Evolutionary conservation across 37 sponge, comb jelly and placozoan genomes (phyloP), one percentile per base, ranked within the genome.

Genomic region (Theonella swinhoei): DNA sequence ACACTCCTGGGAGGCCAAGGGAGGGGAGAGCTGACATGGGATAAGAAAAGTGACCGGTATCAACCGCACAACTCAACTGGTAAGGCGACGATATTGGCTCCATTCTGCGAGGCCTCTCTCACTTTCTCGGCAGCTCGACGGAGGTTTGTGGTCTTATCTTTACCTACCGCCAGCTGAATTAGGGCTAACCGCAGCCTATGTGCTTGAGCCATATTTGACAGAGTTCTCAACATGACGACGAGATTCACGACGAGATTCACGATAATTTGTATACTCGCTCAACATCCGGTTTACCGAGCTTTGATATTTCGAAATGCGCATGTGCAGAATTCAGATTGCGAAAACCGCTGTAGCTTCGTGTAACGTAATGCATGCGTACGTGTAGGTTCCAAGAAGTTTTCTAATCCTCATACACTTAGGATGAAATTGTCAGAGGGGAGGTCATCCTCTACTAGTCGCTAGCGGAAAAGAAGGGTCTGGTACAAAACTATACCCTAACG

Each of bases 401-500:
- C 61, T 0, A 29, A 34, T 64, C 34, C 22, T 20, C 60, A 42
- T 70, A 4, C 3, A 38, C 67, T 40, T 1, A 19, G 14, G 20
- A 20, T 35, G 28, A 39, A 32, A 39, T 8, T 73, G 26, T 73
- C 87, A 92, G 39, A 76, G 91, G 68, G 85, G 83, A 28, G 94
- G 93, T 37, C 64, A 72, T 32, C 90, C 93, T 54, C 79, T 95
- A 69, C 80, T 86, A 74, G 85, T 92, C 19, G 70, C 88, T 20
- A n/a, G n/a, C 35, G 39, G 22, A 64, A 85, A 17, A 32, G 71
- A 24, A 34, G 32, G 4, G 74, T 80, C 19, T 25, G 8, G 26
- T 70, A 42, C 0, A 26, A 24, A 17, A 83, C 77, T 28, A 79
- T 95, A 32, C 93, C 96, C 8, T 59, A 42, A 26, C 93, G 96